Conservation (phyloP, 2,113 vertebrate species). For the Phylloscopus whistleri region DNA sequence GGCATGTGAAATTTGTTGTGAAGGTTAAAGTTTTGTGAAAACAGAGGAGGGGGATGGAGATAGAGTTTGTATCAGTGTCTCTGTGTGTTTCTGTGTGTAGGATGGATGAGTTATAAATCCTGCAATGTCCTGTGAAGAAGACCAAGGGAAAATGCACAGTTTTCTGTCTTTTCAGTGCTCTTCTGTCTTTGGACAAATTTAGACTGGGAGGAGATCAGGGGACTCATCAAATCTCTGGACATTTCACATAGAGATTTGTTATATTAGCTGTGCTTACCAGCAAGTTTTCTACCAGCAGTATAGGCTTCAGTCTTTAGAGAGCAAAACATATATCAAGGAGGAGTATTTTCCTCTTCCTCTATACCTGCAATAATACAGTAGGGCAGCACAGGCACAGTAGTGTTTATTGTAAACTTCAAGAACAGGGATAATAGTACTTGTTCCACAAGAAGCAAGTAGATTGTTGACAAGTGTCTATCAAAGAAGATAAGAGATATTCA, state of each 20-base stretch:
- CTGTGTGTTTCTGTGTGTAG: background rate
- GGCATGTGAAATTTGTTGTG: background rate
- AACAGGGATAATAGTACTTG: background rate
- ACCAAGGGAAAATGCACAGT: background rate
- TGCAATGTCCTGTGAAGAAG: background rate
- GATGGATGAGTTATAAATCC: background rate
- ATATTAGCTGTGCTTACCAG: background rate
- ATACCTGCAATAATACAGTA: background rate
- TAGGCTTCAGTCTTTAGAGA: background rate
- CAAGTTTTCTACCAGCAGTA: background rate
- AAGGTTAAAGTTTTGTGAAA: background rate
- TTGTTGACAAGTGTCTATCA: background rate
- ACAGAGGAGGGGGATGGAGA: background rate
- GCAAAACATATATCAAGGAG: background rate
- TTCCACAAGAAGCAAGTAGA: background rate
- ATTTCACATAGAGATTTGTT: background rate
- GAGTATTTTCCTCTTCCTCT: background rate
- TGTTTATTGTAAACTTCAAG: background rate
- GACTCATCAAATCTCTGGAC: background rate
- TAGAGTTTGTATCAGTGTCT: background rate
- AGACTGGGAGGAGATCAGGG: background rate
- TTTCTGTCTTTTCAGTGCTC: background rate
- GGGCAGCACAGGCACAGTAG: background rate
- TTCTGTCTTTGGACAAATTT: background rate
- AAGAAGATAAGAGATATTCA: background rate